Base-by-base conservation (phyloP, 2,113 vertebrate genomes). In the Bathybates hornii region DNA sequence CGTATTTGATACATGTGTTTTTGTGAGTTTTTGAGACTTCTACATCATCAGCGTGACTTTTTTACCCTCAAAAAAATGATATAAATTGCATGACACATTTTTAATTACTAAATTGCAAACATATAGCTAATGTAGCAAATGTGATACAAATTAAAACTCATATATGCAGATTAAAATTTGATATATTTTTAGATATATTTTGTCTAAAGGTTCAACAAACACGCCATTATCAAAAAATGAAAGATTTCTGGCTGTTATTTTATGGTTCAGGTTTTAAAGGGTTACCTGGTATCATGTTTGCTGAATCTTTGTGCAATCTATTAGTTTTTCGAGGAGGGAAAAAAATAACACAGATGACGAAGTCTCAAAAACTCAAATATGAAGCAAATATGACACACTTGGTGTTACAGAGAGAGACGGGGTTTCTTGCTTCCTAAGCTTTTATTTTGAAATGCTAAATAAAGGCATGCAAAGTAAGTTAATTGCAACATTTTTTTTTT, bases 381-480 rank as follows among this genome's bases (percentile, higher is more conserved):
- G 61, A 66, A n/a, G 29, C 10, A 66, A 12, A 66, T 21, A 13
- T 21, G 19, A 66, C 34, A 38, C 9, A 7, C 17, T 66, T 66
- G 17, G 32, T 66, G 32, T 38, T 38, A 3, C 34, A 38, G 61
- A 38, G 61, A 36, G 6, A 66, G 0, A 45, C 21, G 14, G 14
- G 24, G 45, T 50, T 50, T 19, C 24, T 29, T 78, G 27, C 24
- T 8, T 78, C 45, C 4, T 6, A 2, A 14, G 5, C 16, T 13
- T 87, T 95, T 94, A 91, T 93, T 94, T 91, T 89, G 91, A 87
- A 4, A 52, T 3, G 1, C 2, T 1, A 11, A 4, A 63, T 63
- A 12, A 63, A 36, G 3, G 2, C 12, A 8, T 9, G 21, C 12
- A 66, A 3, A 41, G 84, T 92, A 94, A 92, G 82, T 86, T 8